Evolutionary conservation across 2,797 vertebrate genomes (phyloP), one percentile per base, ranked within the genome.

Genomic region (Falco columbarius): DNA sequence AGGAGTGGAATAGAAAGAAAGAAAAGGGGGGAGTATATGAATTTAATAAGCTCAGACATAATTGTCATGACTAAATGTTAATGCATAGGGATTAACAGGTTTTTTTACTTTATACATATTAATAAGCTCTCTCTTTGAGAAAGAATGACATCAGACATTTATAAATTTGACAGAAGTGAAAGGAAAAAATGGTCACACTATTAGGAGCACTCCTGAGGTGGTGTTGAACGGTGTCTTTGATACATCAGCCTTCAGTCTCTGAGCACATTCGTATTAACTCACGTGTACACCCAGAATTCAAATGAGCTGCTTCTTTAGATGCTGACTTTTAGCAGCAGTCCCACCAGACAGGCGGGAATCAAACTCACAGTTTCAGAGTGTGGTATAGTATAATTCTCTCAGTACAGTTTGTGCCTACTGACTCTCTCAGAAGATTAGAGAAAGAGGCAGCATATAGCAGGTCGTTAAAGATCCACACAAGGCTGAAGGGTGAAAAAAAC

Each of bases 151-250:
- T 96, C 92, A 98, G 97, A 95, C 96, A 97, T 97, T 98, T 97
- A 98, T 96, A 97, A 96, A 97, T 98, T 97, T 98, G 97, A 97
- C 70, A 96, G 97, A 98, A 97, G 87, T 97, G 97, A 97, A 98
- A 98, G 84, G 91, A 38, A 96, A 92, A 96, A 96, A 74, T 95
- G 66, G 97, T 95, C 67, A 30, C 88, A 95, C 96, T 97, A 96
- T 98, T 98, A 98, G 97, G 96, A 97, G 97, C 92, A 94, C 96
- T 97, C 97, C 97, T 97, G 97, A 97, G 96, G 97, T 98, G 96
- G 90, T 94, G 95, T 94, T 96, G 97, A 97, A 95, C 6, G 18
- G 89, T 96, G 90, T 96, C 96, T 98, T 97, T 97, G 96, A 98
- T 98, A 96, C 96, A 98, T 98, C 97, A 97, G 95, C 95, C 95